A percentile compares a stretch with the other conserved stretches of the same genome.
phyloP scores from a whole-genome alignment of 2,888 invertebrate species.

The Morinoia aosen region DNA sequence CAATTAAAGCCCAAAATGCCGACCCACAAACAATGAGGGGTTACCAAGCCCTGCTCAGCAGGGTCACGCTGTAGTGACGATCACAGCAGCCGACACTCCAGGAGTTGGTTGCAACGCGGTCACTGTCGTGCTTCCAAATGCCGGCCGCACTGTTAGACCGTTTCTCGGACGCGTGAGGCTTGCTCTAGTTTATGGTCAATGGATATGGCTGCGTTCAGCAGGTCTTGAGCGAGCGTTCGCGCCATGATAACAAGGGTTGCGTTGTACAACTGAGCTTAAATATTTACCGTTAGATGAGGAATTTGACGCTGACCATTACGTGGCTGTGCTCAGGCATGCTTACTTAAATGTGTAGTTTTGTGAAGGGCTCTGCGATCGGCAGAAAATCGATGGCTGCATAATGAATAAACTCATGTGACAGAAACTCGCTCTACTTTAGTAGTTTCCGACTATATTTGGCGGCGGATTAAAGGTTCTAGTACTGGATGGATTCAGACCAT shows the following conservation, averaged over 20 bases:
- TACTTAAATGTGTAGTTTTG: background rate
- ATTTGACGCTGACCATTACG: background rate
- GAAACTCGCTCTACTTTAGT: no score
- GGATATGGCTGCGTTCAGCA: background rate
- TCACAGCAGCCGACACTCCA: background rate
- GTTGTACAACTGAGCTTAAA: background rate
- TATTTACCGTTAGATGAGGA: background rate
- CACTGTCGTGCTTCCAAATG: background rate
- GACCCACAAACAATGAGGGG: slow-evolving; percentile 13
- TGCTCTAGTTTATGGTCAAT: background rate
- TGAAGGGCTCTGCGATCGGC: background rate
- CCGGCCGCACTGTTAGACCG: background rate
- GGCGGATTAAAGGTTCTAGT: no score
- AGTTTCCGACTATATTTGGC: no score
- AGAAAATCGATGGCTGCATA: background rate
- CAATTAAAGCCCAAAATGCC: background rate
- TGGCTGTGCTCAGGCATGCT: background rate
- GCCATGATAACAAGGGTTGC: background rate
- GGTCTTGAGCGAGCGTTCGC: background rate
- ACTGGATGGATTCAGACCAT: no score
- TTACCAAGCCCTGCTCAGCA: background rate
- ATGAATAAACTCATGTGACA: background rate
- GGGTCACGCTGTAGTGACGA: slow-evolving; percentile 25
- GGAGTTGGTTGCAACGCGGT: background rate
- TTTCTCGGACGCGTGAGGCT: background rate